These are phyloP conservation scores for Eilema sororculum DNA, from an alignment of 2,888 invertebrate species.

Conservation along the genomic window DNA sequence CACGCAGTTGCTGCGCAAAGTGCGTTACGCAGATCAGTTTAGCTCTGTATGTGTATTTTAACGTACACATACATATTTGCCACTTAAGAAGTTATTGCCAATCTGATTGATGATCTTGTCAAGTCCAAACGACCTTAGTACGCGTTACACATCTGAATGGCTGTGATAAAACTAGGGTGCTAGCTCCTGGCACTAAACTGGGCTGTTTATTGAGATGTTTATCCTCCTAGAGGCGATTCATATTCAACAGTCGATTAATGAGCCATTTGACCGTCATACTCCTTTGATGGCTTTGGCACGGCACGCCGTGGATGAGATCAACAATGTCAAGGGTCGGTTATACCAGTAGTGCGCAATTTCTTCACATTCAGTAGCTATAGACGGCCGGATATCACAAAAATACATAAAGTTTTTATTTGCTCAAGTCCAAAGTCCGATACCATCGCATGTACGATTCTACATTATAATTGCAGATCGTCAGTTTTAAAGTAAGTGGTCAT, in stretches of 20 bases:
- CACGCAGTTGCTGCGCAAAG: constrained; percentile 40
- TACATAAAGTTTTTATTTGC: constrained; percentile 29
- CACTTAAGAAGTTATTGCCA: constrained; percentile 42
- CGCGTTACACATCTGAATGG: constrained; percentile 39
- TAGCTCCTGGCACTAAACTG: constrained; percentile 35
- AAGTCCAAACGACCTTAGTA: constrained; percentile 26
- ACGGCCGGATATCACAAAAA: constrained; percentile 41
- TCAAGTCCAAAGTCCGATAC: constrained; percentile 31
- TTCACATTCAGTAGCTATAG: constrained; percentile 24
- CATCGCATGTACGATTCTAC: constrained; percentile 34
- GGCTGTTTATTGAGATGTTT: constrained; percentile 47
- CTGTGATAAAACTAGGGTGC: constrained; percentile 34
- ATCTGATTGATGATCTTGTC: constrained; percentile 34
- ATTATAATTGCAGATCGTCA: constrained; percentile 41
- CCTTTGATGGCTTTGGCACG: constrained; percentile 66
- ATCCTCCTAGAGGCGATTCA: constrained; percentile 57
- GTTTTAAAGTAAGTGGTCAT: constrained; percentile 44
- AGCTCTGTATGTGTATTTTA: constrained; percentile 30
- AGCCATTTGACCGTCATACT: constrained; percentile 54
- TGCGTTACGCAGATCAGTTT: constrained; percentile 45
- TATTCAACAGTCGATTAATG: constrained; percentile 58
- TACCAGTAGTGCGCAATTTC: constrained; percentile 68
- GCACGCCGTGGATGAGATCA: constrained; percentile 68
- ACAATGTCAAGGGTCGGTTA: constrained; percentile 80
- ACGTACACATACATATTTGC: constrained; percentile 29